These are phyloP conservation scores for Hoplostethus mediterraneus DNA, from an alignment of 2,797 vertebrate species.

Conservation along the genomic window DNA sequence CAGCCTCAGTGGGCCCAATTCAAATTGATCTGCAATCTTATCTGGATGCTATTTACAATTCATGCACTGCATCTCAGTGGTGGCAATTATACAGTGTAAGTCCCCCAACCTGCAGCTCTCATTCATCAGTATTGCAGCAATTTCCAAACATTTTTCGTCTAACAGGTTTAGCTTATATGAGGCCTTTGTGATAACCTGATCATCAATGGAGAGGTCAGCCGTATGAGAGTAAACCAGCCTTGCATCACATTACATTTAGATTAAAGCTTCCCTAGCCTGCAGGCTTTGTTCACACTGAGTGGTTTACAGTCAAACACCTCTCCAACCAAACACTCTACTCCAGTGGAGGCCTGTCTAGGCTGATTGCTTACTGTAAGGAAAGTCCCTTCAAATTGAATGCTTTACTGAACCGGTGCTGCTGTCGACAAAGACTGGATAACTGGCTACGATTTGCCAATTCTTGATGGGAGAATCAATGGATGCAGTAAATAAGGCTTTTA, in stretches of 20 bases:
- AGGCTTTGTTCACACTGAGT: constrained; percentile 58
- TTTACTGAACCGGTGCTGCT: constrained; percentile 64
- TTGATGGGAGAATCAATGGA: constrained; percentile 77
- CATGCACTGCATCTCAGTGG: background rate
- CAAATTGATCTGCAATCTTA: constrained; percentile 26
- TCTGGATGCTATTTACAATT: constrained; percentile 12
- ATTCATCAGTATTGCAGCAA: constrained; percentile 13
- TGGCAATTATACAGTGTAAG: background rate
- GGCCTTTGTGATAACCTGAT: constrained; percentile 35
- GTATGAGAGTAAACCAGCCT: constrained; percentile 43
- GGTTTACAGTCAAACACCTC: constrained; percentile 56
- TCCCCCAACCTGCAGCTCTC: constrained; percentile 1
- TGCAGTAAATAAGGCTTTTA: constrained; percentile 79
- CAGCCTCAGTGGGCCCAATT: background rate
- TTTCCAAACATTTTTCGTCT: constrained; percentile 13
- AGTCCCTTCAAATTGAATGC: constrained; percentile 67
- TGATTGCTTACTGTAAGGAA: constrained; percentile 64
- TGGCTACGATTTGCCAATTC: constrained; percentile 66
- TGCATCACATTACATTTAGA: constrained; percentile 58
- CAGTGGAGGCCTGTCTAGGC: constrained; percentile 53
- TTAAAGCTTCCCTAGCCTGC: constrained; percentile 49
- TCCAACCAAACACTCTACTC: constrained; percentile 50
- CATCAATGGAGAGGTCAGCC: constrained; percentile 42
- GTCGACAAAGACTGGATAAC: constrained; percentile 58
- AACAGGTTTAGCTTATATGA: constrained; percentile 12